Base-by-base conservation (phyloP, 1,140 invertebrate species). In the Aphelenchoides fujianensis region DNA sequence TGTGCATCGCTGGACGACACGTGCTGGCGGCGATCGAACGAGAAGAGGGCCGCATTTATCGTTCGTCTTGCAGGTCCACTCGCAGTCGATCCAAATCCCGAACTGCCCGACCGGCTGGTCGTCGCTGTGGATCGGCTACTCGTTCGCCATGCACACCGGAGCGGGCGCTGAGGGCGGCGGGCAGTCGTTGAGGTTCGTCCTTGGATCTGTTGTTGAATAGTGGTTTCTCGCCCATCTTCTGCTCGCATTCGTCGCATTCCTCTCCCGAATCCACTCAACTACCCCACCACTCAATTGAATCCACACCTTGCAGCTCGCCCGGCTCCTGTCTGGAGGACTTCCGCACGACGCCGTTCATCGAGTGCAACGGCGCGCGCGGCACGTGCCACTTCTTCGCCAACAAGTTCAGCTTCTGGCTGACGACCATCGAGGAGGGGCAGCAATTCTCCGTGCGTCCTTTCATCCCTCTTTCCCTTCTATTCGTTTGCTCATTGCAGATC, bases 331-430 rank as follows among this genome's bases (percentile, higher is more conserved):
- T 98, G 69, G 92, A 97, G 88, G 93, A 96, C 85, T 97, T 97
- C 90, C 89, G 95, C 59, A 90, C 94, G 52, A 92, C 93, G 52
- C 94, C 94, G 68, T 96, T 94, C 86, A 94, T 95, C 75, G 94
- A 97, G 86, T 97, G 94, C 84, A 94, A 93, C 84, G 93, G 93
- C 52, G 90, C 89, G 72, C 90, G 91, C 83, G 96, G 92, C 74
- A 91, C 90, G 52, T 98, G 95, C 86, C 92, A 96, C 84, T 96
- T 95, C 85, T 98, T 94, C 85, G 90, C 94, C 57, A 97, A 97
- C 82, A 93, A 95, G 87, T 91, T 94, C 83, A 95, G 93, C 85
- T 99, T 98, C 89, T 99, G 96, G 96, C 87, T 99, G 81, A 91
- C 94, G 30, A 96, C 92, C 0, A 92, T 98, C 75, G 94, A 97